phyloP scores from a whole-genome alignment of 23 tunicate genomes.

The Halocynthia roretzi region DNA sequence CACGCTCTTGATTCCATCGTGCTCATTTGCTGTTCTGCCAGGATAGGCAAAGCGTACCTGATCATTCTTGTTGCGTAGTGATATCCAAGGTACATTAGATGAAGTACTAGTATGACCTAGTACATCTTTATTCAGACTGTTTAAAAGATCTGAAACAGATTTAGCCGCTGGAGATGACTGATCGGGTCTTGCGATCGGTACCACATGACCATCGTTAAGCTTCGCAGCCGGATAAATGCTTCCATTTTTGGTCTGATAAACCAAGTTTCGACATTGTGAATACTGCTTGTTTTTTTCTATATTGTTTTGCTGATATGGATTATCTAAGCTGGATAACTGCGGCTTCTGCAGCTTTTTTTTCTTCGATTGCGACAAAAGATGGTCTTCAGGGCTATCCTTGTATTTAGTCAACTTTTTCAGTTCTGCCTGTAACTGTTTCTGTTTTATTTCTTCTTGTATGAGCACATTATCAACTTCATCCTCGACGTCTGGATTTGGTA shows the following conservation, averaged over 20 bases:
- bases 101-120: too few relatives aligned
- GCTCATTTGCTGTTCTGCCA: too few relatives aligned
- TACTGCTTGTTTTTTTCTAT: neutral
- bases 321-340: neutral
- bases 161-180: constrained; percentile 25
- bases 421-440: neutral
- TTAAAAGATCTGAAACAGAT: constrained; percentile 18
- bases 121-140: neutral
- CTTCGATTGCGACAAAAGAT: neutral
- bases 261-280: too few relatives aligned
- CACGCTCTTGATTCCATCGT: too few relatives aligned
- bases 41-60: too few relatives aligned
- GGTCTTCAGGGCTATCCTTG: too few relatives aligned
- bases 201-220: constrained; percentile 58
- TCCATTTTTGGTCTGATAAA: constrained; percentile 24
- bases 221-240: constrained; percentile 45
- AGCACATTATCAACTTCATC: constrained; percentile 13
- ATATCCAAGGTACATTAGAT: too few relatives aligned
- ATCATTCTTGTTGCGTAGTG: too few relatives aligned
- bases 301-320: neutral
- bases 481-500: constrained; percentile 3
- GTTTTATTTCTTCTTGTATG: constrained; percentile 19
- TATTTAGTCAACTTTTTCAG: too few relatives aligned
- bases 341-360: neutral
- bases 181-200: constrained; percentile 44